These are phyloP conservation scores for Theodoxus fluviatilis DNA, from an alignment of 2,888 invertebrate species.

Conservation along the genomic window DNA sequence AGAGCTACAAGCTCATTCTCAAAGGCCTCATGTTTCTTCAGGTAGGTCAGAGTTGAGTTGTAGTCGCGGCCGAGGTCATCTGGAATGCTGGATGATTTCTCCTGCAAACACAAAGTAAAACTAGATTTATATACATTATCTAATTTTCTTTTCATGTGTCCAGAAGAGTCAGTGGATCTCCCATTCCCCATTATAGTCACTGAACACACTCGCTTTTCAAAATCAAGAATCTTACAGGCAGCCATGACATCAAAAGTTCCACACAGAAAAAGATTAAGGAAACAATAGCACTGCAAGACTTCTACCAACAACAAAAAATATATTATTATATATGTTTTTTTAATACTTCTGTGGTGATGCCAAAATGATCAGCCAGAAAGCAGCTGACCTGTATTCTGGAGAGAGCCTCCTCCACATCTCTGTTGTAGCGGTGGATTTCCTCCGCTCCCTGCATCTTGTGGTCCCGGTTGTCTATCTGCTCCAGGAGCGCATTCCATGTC, in stretches of 20 bases:
- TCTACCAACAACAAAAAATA: too few relatives aligned
- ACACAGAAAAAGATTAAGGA: too few relatives aligned
- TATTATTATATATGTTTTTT: too few relatives aligned
- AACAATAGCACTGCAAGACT: too few relatives aligned
- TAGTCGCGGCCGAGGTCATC: conserved; percentile 81
- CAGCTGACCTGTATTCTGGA: conserved; percentile 77
- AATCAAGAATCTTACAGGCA: neutral
- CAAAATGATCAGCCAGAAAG: too few relatives aligned
- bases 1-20: conserved; percentile 92
- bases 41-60: conserved; percentile 82
- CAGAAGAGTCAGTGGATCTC: too few relatives aligned
- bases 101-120: conserved; percentile 62
- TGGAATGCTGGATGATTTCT: conserved; percentile 85
- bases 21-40: conserved; percentile 88
- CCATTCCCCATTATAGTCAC: too few relatives aligned
- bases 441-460: conserved; percentile 90
- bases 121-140: too few relatives aligned
- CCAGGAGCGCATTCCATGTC: conserved; percentile 84
- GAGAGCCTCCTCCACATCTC: conserved; percentile 90
- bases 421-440: conserved; percentile 96
- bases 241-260: too few relatives aligned
- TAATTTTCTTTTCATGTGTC: too few relatives aligned
- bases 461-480: conserved; percentile 85
- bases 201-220: neutral
- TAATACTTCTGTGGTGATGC: too few relatives aligned